phyloP scores from a whole-genome alignment of 1,140 invertebrate species.

The Diorhabda carinulata region DNA sequence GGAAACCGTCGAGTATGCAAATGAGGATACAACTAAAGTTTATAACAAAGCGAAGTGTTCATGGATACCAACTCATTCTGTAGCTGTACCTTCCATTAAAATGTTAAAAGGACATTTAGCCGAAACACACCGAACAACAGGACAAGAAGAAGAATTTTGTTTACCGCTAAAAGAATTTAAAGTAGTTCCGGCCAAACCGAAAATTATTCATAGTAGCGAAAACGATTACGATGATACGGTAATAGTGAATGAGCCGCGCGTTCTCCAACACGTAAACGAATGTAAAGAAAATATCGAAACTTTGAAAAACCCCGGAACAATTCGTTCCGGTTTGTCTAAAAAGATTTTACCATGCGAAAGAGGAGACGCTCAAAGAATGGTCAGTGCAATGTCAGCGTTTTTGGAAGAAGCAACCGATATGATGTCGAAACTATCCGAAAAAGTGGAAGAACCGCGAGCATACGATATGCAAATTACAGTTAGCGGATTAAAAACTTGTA shows the following conservation, averaged over 20 bases:
- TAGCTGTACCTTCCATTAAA: not conserved
- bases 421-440: constrained; percentile 37
- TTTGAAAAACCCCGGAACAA: not conserved
- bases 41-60: constrained; percentile 3
- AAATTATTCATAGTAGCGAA: constrained; percentile 1
- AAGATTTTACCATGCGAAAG: constrained; percentile 20
- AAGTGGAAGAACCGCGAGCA: not conserved
- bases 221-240: constrained; percentile 16
- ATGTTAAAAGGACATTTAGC: constrained; percentile 8
- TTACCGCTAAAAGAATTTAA: constrained; percentile 9
- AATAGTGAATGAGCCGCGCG: constrained; percentile 25
- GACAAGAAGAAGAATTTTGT: constrained; percentile 10
- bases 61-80: not conserved
- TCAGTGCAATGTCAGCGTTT: constrained; percentile 43
- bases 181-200: not conserved
- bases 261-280: constrained; percentile 16
- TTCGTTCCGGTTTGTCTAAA: not conserved
- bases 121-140: not conserved
- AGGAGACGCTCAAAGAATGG: constrained; percentile 28
- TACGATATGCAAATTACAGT: not conserved
- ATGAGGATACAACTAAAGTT: not conserved
- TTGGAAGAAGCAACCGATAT: constrained; percentile 43
- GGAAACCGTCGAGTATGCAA: not conserved
- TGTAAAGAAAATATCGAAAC: not conserved
- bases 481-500: not conserved